These are phyloP conservation scores for Xanthia togata DNA, from an alignment of 2,888 invertebrate species.

Conservation along the genomic window DNA sequence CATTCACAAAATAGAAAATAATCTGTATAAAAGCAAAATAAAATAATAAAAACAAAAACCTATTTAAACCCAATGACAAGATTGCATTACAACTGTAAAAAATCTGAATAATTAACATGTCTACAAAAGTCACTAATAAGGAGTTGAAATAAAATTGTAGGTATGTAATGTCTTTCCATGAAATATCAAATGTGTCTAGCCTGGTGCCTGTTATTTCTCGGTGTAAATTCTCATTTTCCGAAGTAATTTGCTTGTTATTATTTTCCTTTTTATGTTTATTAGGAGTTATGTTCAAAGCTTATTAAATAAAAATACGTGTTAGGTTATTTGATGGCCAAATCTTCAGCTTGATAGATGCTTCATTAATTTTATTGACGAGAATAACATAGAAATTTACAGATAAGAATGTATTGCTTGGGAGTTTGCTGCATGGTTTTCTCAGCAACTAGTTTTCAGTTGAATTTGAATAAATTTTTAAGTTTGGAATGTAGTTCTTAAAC, in stretches of 20 bases:
- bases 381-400: neutral
- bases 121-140: too few relatives aligned
- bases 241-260: conserved; percentile 43
- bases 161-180: neutral
- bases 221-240: conserved; percentile 32
- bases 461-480: too few relatives aligned
- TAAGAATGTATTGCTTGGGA: neutral
- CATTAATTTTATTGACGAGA: neutral
- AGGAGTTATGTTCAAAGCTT: conserved; percentile 25
- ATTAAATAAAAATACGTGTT: conserved; percentile 5
- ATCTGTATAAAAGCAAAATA: too few relatives aligned
- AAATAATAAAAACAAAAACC: too few relatives aligned
- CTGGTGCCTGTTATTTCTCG: conserved; percentile 12
- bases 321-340: neutral
- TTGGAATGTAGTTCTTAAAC: too few relatives aligned
- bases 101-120: too few relatives aligned
- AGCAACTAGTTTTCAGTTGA: neutral
- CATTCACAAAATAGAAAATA: too few relatives aligned
- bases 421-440: neutral
- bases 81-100: too few relatives aligned
- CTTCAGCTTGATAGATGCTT: neutral
- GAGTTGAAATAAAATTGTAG: too few relatives aligned
- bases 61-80: too few relatives aligned
- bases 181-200: conserved; percentile 12
- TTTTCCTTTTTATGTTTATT: conserved; percentile 25